Conservation (phyloP, 2,113 vertebrate genomes). For the crab-eating macaque (Macaca fascicularis) region T2T-MFA8v1.1 NC_088376.1:166275501-166276000, state of each 20-base stretch:
- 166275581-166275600: not conserved
- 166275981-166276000: not conserved
- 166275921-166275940: not conserved
- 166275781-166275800: not conserved
- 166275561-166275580: not conserved
- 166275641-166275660: not conserved
- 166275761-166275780: not conserved
- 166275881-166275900: not conserved
- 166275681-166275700: not conserved
- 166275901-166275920: not conserved
- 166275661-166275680: not conserved
- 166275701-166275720: not conserved
- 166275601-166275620: not conserved
- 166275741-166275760: not conserved
- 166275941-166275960: not conserved
- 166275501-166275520: not conserved
- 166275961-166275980: not conserved
- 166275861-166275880: not conserved
- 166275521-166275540: not conserved
- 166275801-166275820: not conserved
- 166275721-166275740: not conserved
- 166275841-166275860: not conserved
- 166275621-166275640: constrained; percentile 9
- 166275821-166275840: not conserved
- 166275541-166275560: not conserved